A percentile compares a stretch with the other conserved stretches of the same genome.
Conservation (phyloP, 1,140 invertebrate genomes). For the Caerostris extrusa region DNA sequence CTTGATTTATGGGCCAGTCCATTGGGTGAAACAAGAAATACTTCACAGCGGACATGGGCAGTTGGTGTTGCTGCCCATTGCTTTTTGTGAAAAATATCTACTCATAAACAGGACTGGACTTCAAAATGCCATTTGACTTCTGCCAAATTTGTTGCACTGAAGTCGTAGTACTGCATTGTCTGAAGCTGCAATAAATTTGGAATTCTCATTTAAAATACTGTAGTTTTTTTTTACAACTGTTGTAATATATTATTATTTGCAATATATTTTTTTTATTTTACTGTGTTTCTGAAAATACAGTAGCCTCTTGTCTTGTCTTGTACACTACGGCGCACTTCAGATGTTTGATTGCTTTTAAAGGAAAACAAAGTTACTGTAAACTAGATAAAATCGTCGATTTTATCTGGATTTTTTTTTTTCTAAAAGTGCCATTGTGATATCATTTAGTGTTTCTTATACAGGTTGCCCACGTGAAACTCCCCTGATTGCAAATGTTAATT, state of each 20-base stretch:
- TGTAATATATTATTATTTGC: not conserved
- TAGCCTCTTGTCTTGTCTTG: not conserved
- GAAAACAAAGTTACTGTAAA: too few species aligned
- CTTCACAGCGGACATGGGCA: not conserved
- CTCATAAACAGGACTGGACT: not conserved
- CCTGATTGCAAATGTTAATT: too few species aligned
- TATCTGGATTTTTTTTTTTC: too few species aligned
- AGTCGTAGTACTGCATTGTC: not conserved
- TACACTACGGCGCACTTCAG: too few species aligned
- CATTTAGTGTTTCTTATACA: too few species aligned
- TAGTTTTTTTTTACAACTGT: not conserved
- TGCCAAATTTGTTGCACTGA: not conserved
- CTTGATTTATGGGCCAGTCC: not conserved
- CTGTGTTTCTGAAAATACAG: not conserved
- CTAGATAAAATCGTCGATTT: too few species aligned
- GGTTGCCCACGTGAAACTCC: too few species aligned
- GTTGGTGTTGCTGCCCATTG: not conserved
- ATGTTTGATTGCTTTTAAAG: too few species aligned
- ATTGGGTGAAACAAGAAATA: not conserved
- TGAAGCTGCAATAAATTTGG: not conserved
- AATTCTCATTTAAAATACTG: not conserved
- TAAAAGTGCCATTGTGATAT: too few species aligned
- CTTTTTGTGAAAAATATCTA: not conserved
- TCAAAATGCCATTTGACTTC: not conserved
- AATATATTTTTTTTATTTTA: not conserved